phyloP scores from a whole-genome alignment of 2,797 vertebrate species.

The Podarcis lilfordi region DNA sequence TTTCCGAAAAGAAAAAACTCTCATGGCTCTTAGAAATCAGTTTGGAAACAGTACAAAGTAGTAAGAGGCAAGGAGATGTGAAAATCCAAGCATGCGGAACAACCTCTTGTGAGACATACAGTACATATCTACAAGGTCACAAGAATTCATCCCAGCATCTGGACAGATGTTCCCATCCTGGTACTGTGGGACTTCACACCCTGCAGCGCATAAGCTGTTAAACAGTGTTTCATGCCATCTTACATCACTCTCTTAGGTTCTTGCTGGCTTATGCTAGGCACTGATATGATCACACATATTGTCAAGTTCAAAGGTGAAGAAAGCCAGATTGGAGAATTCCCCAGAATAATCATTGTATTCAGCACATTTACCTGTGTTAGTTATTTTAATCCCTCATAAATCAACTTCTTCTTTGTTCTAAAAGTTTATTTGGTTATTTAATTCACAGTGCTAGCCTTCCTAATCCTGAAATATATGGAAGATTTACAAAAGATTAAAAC shows the following conservation, averaged over 20 bases:
- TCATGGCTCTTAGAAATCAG: not conserved
- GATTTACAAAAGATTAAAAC: not conserved
- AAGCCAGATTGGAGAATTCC: constrained; percentile 14
- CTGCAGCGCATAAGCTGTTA: constrained; percentile 14
- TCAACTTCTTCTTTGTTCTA: constrained; percentile 13
- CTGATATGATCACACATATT: not conserved
- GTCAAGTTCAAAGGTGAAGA: constrained; percentile 4
- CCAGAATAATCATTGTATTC: not conserved
- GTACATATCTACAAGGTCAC: not conserved
- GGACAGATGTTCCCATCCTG: constrained; percentile 27
- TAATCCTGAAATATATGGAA: not conserved
- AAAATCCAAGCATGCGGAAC: not conserved
- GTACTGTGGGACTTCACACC: constrained; percentile 5
- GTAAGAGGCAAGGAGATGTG: not conserved
- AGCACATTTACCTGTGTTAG: not conserved
- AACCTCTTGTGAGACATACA: constrained; percentile 6
- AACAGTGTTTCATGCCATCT: not conserved
- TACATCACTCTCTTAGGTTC: not conserved
- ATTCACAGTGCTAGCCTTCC: not conserved
- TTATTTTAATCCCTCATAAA: not conserved
- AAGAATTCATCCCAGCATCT: constrained; percentile 32
- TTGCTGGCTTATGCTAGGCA: not conserved
- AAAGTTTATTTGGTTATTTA: not conserved
- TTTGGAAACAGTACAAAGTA: not conserved
- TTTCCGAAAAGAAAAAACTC: not conserved